Percentiles rank a stretch among this genome's conserved stretches.
Evolutionary conservation across 2,888 invertebrate genomes (phyloP).

Genomic region (Poecilus cupreus): DNA sequence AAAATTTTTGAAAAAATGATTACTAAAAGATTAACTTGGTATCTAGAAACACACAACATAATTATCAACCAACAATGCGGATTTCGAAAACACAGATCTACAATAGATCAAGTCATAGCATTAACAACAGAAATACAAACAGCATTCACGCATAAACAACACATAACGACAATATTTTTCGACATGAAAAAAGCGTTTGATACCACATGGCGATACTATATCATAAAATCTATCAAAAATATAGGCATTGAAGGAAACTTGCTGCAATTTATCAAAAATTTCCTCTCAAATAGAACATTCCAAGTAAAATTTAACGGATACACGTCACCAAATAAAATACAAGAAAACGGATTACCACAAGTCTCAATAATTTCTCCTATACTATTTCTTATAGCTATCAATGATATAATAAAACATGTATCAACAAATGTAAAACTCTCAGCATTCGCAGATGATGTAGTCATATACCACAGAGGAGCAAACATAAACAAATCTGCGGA

Average conservation of each 20-base stretch:
- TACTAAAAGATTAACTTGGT: neutral
- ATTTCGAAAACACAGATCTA: neutral
- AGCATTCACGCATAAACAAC: neutral
- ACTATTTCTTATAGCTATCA: conserved; percentile 58
- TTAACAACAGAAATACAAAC: neutral
- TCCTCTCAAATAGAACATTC: conserved; percentile 52
- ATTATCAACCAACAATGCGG: neutral
- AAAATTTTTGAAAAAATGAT: neutral
- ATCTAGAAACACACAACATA: neutral
- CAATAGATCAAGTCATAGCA: neutral
- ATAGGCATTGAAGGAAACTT: neutral
- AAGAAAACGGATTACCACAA: conserved; percentile 58
- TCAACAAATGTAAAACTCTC: neutral
- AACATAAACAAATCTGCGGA: no score
- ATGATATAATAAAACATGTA: conserved; percentile 14
- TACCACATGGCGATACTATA: conserved; percentile 23
- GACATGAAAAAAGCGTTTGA: no score
- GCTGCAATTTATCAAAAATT: conserved; percentile 48
- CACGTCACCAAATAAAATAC: neutral
- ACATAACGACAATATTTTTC: neutral
- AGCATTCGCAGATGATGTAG: neutral
- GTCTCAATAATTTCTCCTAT: conserved; percentile 57
- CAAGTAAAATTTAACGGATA: conserved; percentile 43
- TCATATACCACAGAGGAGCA: no score
- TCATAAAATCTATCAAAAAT: neutral